Evolutionary conservation across 2,888 invertebrate genomes (phyloP), one percentile per base, ranked within the genome.

Genomic region (Leucoma salicis): DNA sequence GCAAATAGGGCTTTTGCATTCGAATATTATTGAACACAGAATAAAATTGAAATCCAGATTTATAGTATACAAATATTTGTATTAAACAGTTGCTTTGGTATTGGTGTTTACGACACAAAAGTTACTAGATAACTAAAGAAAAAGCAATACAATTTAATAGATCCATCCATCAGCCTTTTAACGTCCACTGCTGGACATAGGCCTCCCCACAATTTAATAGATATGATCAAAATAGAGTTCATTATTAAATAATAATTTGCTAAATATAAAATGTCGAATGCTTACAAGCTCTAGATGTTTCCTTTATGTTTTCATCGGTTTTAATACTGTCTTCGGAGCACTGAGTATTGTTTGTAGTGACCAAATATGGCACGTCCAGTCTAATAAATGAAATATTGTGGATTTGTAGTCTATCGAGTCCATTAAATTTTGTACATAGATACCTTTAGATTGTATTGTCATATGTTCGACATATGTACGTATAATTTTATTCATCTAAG

Each of bases 401-500:
- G 81, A 75, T 74, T 70, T 55, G 60, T 61, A 66, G 73, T 69
- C 74, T 70, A 63, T 69, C 66, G 63, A 73, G 82, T 82, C 78
- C 84, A 80, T 74, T 76, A 66, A 72, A 79, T 66, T 73, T 73
- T 86, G 86, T 88, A 87, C 74, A 88, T 89, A 88, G 74, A 50
- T 82, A 83, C 82, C 84, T 82, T 77, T 87, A 85, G 86, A 84
- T 82, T 86, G 73, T 89, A 88, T 82, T 76, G 87, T 84, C 88
- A 83, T 88, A 89, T 89, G 88, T 89, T 80, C 82, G 85, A 89
- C 88, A 87, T 89, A 87, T 87, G 87, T 70, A 75, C 70, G 70
- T 84, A 86, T 89, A 86, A 84, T 88, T 88, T 88, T 88, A 88
- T 88, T 87, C 87, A 86, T 88, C 88, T 88, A 88, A 85, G 82